Evolutionary conservation across 2,113 vertebrate species (phyloP).

Genomic region (Tachuris rubrigastra): DNA sequence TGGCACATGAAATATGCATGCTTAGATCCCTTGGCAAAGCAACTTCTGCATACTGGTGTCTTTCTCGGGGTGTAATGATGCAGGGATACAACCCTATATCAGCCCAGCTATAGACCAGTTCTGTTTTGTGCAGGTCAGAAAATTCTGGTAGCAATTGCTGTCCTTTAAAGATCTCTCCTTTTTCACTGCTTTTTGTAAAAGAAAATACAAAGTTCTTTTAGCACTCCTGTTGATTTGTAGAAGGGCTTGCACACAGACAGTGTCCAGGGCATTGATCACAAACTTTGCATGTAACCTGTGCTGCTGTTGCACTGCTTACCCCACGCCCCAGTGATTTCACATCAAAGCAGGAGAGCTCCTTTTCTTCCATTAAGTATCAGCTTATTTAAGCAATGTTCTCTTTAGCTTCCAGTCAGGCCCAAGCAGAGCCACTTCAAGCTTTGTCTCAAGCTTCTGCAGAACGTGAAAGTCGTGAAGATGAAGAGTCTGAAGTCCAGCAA

Average conservation of each 20-base stretch:
- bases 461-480: neutral
- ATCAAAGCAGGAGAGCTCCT: neutral
- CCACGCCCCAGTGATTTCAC: neutral
- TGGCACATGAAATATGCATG: neutral
- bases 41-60: neutral
- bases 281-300: neutral
- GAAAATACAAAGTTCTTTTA: neutral
- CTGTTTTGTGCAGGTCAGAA: neutral
- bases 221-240: neutral
- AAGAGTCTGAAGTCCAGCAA: neutral
- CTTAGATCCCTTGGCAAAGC: neutral
- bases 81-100: neutral
- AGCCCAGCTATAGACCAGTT: neutral
- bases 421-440: neutral
- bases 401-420: slow-evolving; percentile 34
- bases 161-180: neutral
- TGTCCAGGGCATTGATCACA: neutral
- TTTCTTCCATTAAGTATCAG: rapidly evolving
- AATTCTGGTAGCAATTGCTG: neutral
- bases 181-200: neutral
- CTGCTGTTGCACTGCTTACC: neutral
- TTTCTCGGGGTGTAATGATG: neutral
- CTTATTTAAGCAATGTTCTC: neutral
- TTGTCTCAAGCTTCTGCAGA: slow-evolving; percentile 17
- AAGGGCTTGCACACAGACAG: neutral